A percentile compares a stretch with the other conserved stretches of the same genome.
Conservation (phyloP, 2,888 invertebrate species). For the Folsomia manolachei region DNA sequence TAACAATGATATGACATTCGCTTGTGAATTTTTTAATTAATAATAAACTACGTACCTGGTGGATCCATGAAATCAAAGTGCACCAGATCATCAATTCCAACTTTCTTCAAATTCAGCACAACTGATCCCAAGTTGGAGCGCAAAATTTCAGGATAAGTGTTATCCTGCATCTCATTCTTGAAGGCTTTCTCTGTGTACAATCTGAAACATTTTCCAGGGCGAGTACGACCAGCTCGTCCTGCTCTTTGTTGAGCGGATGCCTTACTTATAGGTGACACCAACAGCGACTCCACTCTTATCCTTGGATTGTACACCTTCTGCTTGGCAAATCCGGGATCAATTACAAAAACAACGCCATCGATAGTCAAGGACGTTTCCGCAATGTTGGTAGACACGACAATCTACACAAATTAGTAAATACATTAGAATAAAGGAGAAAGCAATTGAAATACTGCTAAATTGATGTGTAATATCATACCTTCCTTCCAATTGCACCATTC, state of each 20-base stretch:
- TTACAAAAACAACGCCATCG: constrained; percentile 98
- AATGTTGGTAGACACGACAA: constrained; percentile 98
- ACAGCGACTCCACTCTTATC: constrained; percentile 89
- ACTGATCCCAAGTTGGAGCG: constrained; percentile 93
- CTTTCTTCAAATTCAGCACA: constrained; percentile 95
- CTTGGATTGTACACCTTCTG: constrained; percentile 92
- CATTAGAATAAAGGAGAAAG: not conserved
- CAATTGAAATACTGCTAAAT: not conserved
- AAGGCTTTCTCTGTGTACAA: constrained; percentile 94
- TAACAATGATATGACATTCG: not conserved
- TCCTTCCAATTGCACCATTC: constrained; percentile 85
- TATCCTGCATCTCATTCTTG: constrained; percentile 97
- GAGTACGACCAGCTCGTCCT: constrained; percentile 95
- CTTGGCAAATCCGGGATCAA: constrained; percentile 99
- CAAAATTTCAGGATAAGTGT: constrained; percentile 95
- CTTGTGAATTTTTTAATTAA: no score
- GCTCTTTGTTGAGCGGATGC: constrained; percentile 98
- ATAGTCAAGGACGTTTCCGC: constrained; percentile 99
- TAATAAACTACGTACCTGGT: no score
- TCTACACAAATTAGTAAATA: constrained; percentile 31
- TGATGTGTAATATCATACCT: constrained; percentile 55
- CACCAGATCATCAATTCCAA: constrained; percentile 97
- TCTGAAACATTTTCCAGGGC: constrained; percentile 96
- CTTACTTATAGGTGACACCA: constrained; percentile 98
- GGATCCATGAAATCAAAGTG: constrained; percentile 99